Base-by-base conservation (phyloP, 1,140 invertebrate genomes). In the Eupeodes corollae region DNA sequence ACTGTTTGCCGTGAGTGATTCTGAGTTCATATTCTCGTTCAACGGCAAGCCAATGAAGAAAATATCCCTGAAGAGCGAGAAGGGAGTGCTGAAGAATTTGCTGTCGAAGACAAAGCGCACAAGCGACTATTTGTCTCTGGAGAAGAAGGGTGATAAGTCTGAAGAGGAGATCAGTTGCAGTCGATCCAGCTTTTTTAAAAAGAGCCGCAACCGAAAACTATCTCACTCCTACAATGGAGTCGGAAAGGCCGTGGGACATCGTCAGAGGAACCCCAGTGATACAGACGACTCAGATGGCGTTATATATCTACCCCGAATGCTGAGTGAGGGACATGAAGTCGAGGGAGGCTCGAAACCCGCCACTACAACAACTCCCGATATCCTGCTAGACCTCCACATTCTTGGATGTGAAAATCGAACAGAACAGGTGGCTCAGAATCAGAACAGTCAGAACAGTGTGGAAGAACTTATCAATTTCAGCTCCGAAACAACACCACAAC, bases 151-250 rank as follows among this genome's bases (percentile, higher is more conserved):
- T 3, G 58, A 61, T 14, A 59, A 67, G 33, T 55, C 60, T 38
- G 61, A 54, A 33, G 63, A 67, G 39, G 63, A 55, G 13, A 47
- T 50, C 38, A 42, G 32, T 11, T 39, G 56, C 2, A 53, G 44
- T 60, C 61, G 44, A 54, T 55, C 52, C 3, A 43, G 46, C 12
- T 56, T 67, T 15, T 67, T 67, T 44, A 49, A 59, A 30, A 53
- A 63, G 10, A 48, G 61, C 6, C 56, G 61, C 13, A 67, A 64
- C 48, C 56, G 63, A 35, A 67, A 67, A 44, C 47, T 67, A 6
- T 67, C 63, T 13, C 63, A 61, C 31, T 67, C 64, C 51, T 67
- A 67, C 49, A 67, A 67, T 51, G 63, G 63, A 26, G 55, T 47
- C 19, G 55, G 57, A 52, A 56, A 55, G 43, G 65, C 59, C 49